Base-by-base conservation (phyloP, 2,797 vertebrate genomes). In the Enoplosus armatus region DNA sequence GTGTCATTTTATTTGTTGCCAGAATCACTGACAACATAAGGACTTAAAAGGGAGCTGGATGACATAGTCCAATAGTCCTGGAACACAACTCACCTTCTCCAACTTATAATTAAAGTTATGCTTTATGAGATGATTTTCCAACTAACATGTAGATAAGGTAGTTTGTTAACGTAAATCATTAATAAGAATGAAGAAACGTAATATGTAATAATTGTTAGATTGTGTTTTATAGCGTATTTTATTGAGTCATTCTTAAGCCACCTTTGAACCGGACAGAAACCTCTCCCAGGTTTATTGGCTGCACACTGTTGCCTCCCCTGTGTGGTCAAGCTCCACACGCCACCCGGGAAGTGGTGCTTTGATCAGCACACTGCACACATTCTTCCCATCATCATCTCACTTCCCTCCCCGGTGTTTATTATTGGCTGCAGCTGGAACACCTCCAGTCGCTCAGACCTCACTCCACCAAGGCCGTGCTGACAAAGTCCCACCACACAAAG, bases 391-490 rank as follows among this genome's bases (percentile, higher is more conserved):
- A 77, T 84, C 85, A 37, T 89, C 87, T 90, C 90, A 85, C 78
- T 87, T 88, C 84, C 88, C 79, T 81, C 61, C 77, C 65, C 35
- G 31, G 45, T 91, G 86, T 91, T 90, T 88, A 86, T 93, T 90
- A 90, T 88, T 79, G 84, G 78, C 85, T 74, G 70, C 85, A 93
- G 89, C 92, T 92, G 93, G 90, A 93, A 77, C 84, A 84, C 89
- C 90, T 92, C 88, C 80, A 77, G 69, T 73, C 2, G 0, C 65
- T 72, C 63, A 75, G 79, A 79, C 82, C 78, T 79, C 83, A 22
- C 88, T 82, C 77, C 73, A n/a, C 59, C 80, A 83, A 87, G 90
- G 87, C 87, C 77, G 20, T 2, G 26, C 85, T 88, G 86, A 90
- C 90, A 87, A 64, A 85, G 75, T 50, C 78, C 67, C 37, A 9